Percentiles rank a stretch among this genome's conserved stretches.
Evolutionary conservation across 2,797 vertebrate genomes (phyloP).

Genomic region (Clarias pachynema): DNA sequence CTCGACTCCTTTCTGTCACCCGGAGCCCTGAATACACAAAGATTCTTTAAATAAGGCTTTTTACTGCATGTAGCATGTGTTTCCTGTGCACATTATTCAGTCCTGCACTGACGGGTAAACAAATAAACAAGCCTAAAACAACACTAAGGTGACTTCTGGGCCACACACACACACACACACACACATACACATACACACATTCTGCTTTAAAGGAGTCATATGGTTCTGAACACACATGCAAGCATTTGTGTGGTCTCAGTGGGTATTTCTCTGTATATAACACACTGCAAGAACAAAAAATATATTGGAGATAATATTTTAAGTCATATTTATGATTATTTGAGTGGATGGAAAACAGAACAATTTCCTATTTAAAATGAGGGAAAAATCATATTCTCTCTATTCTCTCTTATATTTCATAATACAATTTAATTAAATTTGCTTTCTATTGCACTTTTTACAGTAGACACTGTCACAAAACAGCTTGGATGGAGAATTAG

Average conservation of each 20-base stretch:
- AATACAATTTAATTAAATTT: not conserved
- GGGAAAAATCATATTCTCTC: not conserved
- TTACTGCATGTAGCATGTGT: constrained; percentile 14
- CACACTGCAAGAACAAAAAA: not conserved
- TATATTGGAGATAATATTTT: no score
- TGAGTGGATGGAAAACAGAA: not conserved
- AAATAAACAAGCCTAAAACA: constrained; percentile 52
- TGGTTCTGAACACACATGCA: constrained; percentile 31
- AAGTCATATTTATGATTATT: not conserved
- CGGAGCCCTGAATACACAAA: constrained; percentile 27
- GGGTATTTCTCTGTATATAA: not conserved
- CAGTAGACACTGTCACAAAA: no score
- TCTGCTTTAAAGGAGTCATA: constrained; percentile 14
- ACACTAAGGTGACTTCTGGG: constrained; percentile 39
- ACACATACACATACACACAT: constrained; percentile 35
- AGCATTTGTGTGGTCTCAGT: constrained; percentile 31
- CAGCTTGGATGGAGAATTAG: not conserved
- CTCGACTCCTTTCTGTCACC: constrained; percentile 4
- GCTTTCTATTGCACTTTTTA: no score
- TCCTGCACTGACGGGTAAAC: constrained; percentile 32
- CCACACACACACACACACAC: constrained; percentile 33
- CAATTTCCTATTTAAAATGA: not conserved
- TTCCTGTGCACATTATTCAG: constrained; percentile 29
- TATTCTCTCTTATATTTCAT: not conserved
- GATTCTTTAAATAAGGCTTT: constrained; percentile 29